Conservation (phyloP, 2,113 vertebrate genomes). For the Puntigrus tetrazona region DNA sequence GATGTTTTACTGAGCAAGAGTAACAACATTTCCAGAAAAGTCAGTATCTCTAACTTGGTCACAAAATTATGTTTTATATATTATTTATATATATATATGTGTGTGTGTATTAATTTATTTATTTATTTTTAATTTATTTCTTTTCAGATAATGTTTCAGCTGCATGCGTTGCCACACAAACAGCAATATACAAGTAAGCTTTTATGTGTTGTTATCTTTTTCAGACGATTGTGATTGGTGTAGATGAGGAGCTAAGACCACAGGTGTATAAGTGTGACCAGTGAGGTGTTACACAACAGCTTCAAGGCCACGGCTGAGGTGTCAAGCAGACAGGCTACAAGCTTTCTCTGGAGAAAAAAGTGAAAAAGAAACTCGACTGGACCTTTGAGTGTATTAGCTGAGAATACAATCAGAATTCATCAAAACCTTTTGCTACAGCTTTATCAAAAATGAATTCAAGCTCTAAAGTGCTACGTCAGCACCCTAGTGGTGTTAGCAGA, state of each 20-base stretch:
- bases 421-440: neutral
- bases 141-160: too few relatives aligned
- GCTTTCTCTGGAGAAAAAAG: slow-evolving; percentile 99
- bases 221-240: slow-evolving; percentile 94
- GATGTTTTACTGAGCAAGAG: too few relatives aligned
- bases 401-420: slow-evolving; percentile 75
- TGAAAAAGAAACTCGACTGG: slow-evolving; percentile 99
- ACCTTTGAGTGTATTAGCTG: slow-evolving; percentile 93
- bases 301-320: slow-evolving; percentile 97
- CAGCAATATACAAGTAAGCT: too few relatives aligned
- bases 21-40: too few relatives aligned
- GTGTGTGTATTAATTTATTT: too few relatives aligned
- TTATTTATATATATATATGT: too few relatives aligned
- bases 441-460: neutral
- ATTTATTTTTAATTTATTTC: too few relatives aligned
- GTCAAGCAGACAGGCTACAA: slow-evolving; percentile 98
- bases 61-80: too few relatives aligned
- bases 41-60: too few relatives aligned
- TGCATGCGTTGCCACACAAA: too few relatives aligned
- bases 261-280: slow-evolving; percentile 98
- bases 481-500: neutral
- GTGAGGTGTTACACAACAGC: slow-evolving; percentile 97
- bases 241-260: slow-evolving; percentile 91
- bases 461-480: neutral
- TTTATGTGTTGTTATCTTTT: too few relatives aligned